Percentiles rank a stretch among this genome's conserved stretches.
phyloP scores from a whole-genome alignment of 2,888 invertebrate species.

The Dicyrtoma fusca region DNA sequence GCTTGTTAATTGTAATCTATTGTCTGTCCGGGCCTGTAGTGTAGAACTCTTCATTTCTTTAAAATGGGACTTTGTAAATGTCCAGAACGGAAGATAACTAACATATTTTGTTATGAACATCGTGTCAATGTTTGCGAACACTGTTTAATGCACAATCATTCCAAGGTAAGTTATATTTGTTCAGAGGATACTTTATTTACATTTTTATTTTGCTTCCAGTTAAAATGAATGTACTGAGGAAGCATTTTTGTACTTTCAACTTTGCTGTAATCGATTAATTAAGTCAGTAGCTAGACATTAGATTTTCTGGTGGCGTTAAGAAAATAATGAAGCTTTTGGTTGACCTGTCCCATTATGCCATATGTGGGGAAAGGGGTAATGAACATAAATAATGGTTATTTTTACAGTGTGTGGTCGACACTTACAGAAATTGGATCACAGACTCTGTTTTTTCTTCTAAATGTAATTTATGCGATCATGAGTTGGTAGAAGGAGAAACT shows the following conservation, averaged over 20 bases:
- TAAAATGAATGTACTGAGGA: no score
- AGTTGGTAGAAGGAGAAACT: conserved; percentile 76
- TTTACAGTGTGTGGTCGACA: conserved; percentile 92
- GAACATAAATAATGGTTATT: not conserved
- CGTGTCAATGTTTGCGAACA: conserved; percentile 98
- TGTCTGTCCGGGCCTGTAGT: not conserved
- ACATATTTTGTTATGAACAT: conserved; percentile 99
- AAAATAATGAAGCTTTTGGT: no score
- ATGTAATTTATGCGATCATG: conserved; percentile 85
- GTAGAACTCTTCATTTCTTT: not conserved
- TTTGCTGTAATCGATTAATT: no score
- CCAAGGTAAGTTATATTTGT: conserved; percentile 72
- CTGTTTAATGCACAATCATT: conserved; percentile 95
- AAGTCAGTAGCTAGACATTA: no score
- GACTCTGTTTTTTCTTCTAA: conserved; percentile 96
- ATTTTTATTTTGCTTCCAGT: no score
- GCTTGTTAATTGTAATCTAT: not conserved
- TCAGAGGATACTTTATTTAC: no score
- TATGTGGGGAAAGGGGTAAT: no score
- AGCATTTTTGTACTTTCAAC: no score
- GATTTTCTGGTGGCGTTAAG: no score
- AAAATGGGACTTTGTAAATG: conserved; percentile 98
- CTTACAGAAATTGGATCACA: conserved; percentile 96
- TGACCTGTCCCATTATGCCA: no score
- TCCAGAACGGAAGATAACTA: conserved; percentile 94